Conservation (phyloP, 1,140 invertebrate genomes). For the Drosophila murphyi region DNA sequence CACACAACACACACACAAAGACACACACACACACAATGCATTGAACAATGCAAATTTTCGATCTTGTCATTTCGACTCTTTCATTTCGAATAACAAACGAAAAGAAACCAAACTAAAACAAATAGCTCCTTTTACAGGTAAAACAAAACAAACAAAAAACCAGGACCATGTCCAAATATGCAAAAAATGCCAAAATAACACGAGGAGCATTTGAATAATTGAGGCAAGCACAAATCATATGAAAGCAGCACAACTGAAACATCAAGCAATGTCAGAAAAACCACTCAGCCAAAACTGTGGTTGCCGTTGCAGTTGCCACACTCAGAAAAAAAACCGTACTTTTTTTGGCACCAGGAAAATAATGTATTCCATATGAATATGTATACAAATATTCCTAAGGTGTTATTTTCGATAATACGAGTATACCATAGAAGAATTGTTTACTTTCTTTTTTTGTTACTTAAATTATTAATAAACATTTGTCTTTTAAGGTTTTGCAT, state of each 20-base stretch:
- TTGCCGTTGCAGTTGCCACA: too few relatives aligned
- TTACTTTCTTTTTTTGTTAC: too few relatives aligned
- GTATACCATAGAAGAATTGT: too few relatives aligned
- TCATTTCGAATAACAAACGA: conserved; percentile 60
- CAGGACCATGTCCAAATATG: conserved; percentile 71
- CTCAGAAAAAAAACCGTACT: too few relatives aligned
- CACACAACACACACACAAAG: conserved; percentile 18
- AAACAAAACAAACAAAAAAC: conserved; percentile 25
- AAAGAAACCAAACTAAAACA: conserved; percentile 16
- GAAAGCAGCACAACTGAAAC: background rate
- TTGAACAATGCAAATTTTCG: conserved; percentile 67
- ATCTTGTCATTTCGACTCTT: conserved; percentile 61
- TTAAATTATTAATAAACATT: too few relatives aligned
- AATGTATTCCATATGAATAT: too few relatives aligned
- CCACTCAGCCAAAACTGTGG: too few relatives aligned
- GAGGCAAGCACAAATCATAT: conserved; percentile 42
- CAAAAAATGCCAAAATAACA: conserved; percentile 69
- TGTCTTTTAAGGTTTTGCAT: too few relatives aligned
- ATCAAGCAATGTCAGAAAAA: conserved; percentile 6
- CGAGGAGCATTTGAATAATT: conserved; percentile 58
- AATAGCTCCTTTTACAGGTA: conserved; percentile 69
- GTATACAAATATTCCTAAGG: too few relatives aligned
- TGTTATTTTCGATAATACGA: too few relatives aligned
- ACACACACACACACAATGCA: conserved; percentile 23
- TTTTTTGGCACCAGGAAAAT: too few relatives aligned